Evolutionary conservation across 2,113 vertebrate species (phyloP).

Genomic region (Meriones unguiculatus): DNA sequence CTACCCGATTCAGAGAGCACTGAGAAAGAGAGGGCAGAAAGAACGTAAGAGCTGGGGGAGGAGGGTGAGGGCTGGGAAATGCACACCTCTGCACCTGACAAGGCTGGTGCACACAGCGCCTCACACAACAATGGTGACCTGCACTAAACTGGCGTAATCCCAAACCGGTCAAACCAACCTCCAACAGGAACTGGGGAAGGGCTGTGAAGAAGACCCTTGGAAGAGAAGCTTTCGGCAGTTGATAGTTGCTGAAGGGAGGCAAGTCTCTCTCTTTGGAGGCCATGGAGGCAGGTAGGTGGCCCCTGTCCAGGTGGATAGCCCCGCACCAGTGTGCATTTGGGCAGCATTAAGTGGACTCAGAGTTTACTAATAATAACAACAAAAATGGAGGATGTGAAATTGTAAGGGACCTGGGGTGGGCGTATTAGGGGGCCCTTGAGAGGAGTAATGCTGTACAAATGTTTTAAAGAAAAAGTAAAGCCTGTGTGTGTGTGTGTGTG

Average conservation of each 20-base stretch:
- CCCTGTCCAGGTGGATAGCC: background rate
- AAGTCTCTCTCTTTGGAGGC: background rate
- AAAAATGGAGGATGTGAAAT: background rate
- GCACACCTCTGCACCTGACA: background rate
- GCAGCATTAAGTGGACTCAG: background rate
- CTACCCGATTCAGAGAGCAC: background rate
- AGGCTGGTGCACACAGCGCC: background rate
- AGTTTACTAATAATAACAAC: background rate
- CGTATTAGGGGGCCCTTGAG: background rate
- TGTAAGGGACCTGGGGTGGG: background rate
- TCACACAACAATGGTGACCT: background rate
- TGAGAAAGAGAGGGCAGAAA: no score
- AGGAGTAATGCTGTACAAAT: background rate
- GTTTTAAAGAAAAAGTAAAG: background rate
- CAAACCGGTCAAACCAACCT: background rate
- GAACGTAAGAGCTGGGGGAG: background rate
- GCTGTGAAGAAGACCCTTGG: background rate
- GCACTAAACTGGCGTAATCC: background rate
- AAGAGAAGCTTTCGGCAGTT: background rate
- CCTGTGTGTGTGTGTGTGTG: background rate
- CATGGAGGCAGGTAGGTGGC: background rate
- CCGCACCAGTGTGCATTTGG: background rate
- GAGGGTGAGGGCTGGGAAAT: background rate
- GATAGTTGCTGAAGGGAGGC: background rate
- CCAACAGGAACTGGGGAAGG: background rate